A percentile compares a stretch with the other conserved stretches of the same genome.
Evolutionary conservation across 92 coral and sea anemone genomes (phyloP).

Genomic region (Pocillopora meandrina): DNA sequence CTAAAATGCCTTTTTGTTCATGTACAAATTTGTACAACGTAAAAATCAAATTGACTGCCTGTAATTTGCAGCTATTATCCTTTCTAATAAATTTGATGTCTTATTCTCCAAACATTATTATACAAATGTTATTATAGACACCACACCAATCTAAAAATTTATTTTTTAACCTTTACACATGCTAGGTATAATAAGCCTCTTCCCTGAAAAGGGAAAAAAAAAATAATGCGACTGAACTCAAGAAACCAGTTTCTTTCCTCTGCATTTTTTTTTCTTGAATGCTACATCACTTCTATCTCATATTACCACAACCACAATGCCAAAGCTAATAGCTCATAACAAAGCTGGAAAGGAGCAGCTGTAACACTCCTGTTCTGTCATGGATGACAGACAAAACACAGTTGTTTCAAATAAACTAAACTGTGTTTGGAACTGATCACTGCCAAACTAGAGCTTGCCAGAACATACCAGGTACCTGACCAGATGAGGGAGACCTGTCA

Average conservation of each 20-base stretch:
- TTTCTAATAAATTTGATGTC: too few relatives aligned
- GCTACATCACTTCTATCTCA: too few relatives aligned
- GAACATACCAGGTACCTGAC: neutral
- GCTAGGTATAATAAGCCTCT: neutral
- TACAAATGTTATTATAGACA: neutral
- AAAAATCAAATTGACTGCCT: too few relatives aligned
- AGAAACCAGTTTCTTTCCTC: neutral
- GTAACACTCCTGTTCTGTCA: neutral
- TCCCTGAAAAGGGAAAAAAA: slow-evolving; percentile 23
- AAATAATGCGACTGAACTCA: neutral
- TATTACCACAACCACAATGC: slow-evolving; percentile 8
- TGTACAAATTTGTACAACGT: too few relatives aligned
- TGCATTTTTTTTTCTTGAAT: too few relatives aligned
- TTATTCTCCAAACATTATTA: neutral
- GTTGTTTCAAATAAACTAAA: neutral
- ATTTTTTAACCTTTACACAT: neutral
- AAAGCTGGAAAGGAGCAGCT: neutral
- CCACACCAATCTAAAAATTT: neutral
- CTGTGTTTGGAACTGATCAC: slow-evolving; percentile 4
- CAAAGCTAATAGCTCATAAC: neutral
- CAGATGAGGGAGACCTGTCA: neutral
- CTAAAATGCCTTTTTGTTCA: too few relatives aligned
- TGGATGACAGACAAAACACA: neutral
- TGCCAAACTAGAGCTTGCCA: neutral
- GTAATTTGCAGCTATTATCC: too few relatives aligned